Conservation (phyloP, 1,140 invertebrate species). For the Drosophila burlai region DNA sequence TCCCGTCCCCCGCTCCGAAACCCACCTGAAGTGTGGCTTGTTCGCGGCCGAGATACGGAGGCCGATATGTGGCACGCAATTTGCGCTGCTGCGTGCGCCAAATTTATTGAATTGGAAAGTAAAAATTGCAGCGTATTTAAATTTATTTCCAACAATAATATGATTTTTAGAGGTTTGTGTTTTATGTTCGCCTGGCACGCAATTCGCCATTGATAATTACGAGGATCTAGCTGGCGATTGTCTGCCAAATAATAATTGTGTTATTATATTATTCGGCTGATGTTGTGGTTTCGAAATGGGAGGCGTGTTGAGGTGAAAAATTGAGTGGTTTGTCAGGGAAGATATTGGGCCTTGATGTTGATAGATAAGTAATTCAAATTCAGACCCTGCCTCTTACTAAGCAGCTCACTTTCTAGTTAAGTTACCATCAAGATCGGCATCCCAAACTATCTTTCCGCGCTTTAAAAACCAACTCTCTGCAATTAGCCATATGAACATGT, state of each 20-base stretch:
- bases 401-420: conserved; percentile 35
- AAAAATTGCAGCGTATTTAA: conserved; percentile 78
- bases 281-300: conserved; percentile 56
- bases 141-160: conserved; percentile 74
- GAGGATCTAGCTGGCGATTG: conserved; percentile 50
- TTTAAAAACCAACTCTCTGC: conserved; percentile 37
- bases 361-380: background rate
- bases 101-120: conserved; percentile 81
- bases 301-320: conserved; percentile 52
- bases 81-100: conserved; percentile 58
- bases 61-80: conserved; percentile 64
- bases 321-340: conserved; percentile 49
- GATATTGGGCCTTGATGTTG: conserved; percentile 11
- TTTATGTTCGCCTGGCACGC: conserved; percentile 62
- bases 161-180: conserved; percentile 35
- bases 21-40: conserved; percentile 28
- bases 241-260: conserved; percentile 45
- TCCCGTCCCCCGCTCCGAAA: conserved; percentile 21
- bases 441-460: conserved; percentile 1
- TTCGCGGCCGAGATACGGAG: conserved; percentile 20
- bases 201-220: conserved; percentile 66
- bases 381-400: too few relatives aligned
- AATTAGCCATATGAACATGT: conserved; percentile 73
- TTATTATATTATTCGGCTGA: conserved; percentile 48
- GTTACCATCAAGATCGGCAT: conserved; percentile 6